Evolutionary conservation across 1,140 invertebrate genomes (phyloP).

Genomic region (Pogonomyrmex californicus): DNA sequence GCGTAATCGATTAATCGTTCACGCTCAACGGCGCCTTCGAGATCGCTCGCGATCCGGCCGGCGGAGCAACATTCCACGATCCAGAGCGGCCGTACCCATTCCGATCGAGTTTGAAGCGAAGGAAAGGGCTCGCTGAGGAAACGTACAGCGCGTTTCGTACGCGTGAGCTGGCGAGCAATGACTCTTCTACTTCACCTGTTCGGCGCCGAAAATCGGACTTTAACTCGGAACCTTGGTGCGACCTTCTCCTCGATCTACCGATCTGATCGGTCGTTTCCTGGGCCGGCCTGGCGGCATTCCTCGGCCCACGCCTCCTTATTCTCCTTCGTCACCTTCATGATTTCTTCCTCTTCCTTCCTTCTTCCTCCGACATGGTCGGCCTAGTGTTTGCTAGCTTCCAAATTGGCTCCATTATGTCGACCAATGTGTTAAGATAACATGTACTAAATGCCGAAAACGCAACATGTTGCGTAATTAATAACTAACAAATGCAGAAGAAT

Average conservation of each 20-base stretch:
- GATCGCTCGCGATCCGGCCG: constrained; percentile 27
- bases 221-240: constrained; percentile 42
- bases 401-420: neutral
- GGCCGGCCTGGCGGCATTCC: constrained; percentile 61
- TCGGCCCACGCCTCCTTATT: constrained; percentile 54
- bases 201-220: constrained; percentile 48
- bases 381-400: neutral
- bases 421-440: neutral
- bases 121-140: constrained; percentile 39
- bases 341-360: constrained; percentile 35
- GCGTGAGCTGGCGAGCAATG: neutral
- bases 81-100: constrained; percentile 48
- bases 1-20: constrained; percentile 25
- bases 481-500: neutral
- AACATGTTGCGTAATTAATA: neutral
- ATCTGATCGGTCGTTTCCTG: constrained; percentile 34
- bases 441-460: neutral
- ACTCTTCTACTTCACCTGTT: constrained; percentile 4
- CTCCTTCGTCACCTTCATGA: constrained; percentile 31
- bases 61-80: constrained; percentile 65
- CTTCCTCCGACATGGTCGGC: neutral
- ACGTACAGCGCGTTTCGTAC: constrained; percentile 10
- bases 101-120: constrained; percentile 30
- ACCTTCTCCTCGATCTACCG: constrained; percentile 50
- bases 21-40: constrained; percentile 40